Evolutionary conservation across 1,140 invertebrate genomes (phyloP).

Genomic region (honey bee (Apis mellifera)): Amel_HAv3.1 CM009935.2:8682501-8683000

Average conservation of each 20-base stretch:
- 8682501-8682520: constrained; percentile 43
- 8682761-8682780: constrained; percentile 23
- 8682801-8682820: too few relatives aligned
- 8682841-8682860: too few relatives aligned
- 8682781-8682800: too few relatives aligned
- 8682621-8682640: constrained; percentile 63
- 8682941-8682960: too few relatives aligned
- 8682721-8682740: neutral
- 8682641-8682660: constrained; percentile 50
- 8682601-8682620: neutral
- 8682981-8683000: too few relatives aligned
- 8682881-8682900: too few relatives aligned
- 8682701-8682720: constrained; percentile 65
- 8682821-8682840: too few relatives aligned
- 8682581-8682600: constrained; percentile 12
- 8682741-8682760: neutral
- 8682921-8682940: too few relatives aligned
- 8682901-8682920: too few relatives aligned
- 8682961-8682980: too few relatives aligned
- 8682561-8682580: constrained; percentile 46
- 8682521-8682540: constrained; percentile 47
- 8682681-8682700: constrained; percentile 62
- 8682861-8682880: too few relatives aligned
- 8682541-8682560: constrained; percentile 53
- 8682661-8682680: constrained; percentile 28